Base-by-base conservation (phyloP, 2,113 vertebrate genomes). In the Himantopus leucocephalus region DNA sequence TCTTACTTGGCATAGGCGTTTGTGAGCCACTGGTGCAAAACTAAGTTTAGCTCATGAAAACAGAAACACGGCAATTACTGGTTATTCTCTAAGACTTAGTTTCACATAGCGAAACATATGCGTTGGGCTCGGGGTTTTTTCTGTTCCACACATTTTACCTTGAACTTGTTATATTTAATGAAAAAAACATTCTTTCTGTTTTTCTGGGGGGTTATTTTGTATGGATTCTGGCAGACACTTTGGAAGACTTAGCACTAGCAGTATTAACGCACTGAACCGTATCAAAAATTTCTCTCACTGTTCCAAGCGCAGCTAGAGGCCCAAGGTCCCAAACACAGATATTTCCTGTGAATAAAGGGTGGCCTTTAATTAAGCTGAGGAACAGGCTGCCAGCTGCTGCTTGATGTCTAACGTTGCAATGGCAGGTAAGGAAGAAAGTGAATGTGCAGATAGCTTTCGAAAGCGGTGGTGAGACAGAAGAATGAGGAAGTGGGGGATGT, bases 1-100 rank as follows among this genome's bases (percentile, higher is more conserved):
- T 84, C 76, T 78, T 41, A 55, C 52, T 93, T 91, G 86, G 58
- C 80, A 70, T 16, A 58, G 39, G 9, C 2, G 1, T 91, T 88
- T 80, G 48, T 62, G 32, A 95, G 55, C 80, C 88, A 72, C 55
- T 62, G 32, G 48, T 78, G 58, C 52, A 91, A 88, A 84, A 71
- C 75, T 62, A 86, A 82, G 62, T 95, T 95, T 78, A 92, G 66
- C 30, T 78, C 60, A 68, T 41, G 53, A 94, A 95, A 92, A 95
- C 18, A 85, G 64, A 92, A 91, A 77, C 29, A 47, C 62, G 75
- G 63, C 47, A 64, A 68, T 79, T 87, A 53, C 30, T 81, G 41
- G 9, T 50, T 66, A 62, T 79, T 85, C 6, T 79, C 75, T 74
- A 79, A 85, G 52, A 78, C 21, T 75, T 70, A n/a, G 13, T 93